Conservation (phyloP, 2,888 invertebrate genomes). For the Drosophila nr. medialis region DNA sequence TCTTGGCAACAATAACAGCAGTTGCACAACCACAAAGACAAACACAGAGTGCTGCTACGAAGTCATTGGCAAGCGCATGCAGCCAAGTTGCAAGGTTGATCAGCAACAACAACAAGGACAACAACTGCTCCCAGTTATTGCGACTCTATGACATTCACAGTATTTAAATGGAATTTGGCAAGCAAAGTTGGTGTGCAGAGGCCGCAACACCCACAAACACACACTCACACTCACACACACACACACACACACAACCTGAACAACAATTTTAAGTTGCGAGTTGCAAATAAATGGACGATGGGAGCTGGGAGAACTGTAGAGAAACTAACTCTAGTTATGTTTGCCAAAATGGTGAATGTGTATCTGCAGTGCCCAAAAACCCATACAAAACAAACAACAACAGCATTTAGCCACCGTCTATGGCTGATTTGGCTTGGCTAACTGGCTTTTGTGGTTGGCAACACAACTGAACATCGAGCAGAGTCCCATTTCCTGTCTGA, state of each 20-base stretch:
- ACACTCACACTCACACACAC: constrained; percentile 10
- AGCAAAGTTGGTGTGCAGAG: constrained; percentile 50
- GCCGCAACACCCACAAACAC: constrained; percentile 43
- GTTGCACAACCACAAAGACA: constrained; percentile 53
- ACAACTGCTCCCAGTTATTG: constrained; percentile 26
- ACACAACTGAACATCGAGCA: constrained; percentile 19
- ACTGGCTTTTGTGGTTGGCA: constrained; percentile 63
- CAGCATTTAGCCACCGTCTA: constrained; percentile 40
- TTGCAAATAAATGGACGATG: constrained; percentile 1
- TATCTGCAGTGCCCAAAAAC: constrained; percentile 71
- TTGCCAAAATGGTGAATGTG: constrained; percentile 76
- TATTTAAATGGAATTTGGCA: constrained; percentile 78
- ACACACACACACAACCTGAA: constrained; percentile 42
- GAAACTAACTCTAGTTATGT: constrained; percentile 25
- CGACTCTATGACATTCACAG: constrained; percentile 54
- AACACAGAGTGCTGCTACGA: constrained; percentile 34
- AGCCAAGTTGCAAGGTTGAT: constrained; percentile 71
- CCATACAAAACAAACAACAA: constrained; percentile 37
- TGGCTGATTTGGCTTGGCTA: constrained; percentile 57
- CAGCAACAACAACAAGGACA: constrained; percentile 46
- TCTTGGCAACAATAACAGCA: constrained; percentile 61
- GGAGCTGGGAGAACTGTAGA: neutral
- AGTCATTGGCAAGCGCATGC: constrained; percentile 57
- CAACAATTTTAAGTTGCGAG: constrained; percentile 47
- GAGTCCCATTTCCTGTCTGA: constrained; percentile 34